Base-by-base conservation (phyloP, 2,113 vertebrate species). In the Aspiorhynchus laticeps region DNA sequence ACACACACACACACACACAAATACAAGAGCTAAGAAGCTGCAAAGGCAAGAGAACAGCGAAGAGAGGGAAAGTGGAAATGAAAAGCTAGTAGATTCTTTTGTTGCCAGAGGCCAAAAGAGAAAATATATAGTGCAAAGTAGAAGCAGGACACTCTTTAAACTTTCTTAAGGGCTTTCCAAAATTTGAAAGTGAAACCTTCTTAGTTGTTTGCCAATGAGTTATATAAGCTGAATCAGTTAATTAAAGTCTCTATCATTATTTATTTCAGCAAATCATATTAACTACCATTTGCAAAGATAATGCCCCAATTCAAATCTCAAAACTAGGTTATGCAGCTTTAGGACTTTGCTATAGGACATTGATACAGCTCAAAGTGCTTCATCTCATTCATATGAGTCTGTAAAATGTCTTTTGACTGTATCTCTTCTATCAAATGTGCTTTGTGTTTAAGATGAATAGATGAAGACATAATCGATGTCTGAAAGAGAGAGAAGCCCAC, bases 391-490 rank as follows among this genome's bases (percentile, higher is more conserved):
- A 31, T 67, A 71, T 9, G 63, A 83, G 63, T 46, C 28, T 83
- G 61, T 71, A 19, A 85, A 69, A 85, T 69, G 31, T 17, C 14
- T 74, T 38, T 19, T 56, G 73, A 77, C 24, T 33, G 41, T 75
- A 81, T 69, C 33, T 67, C 51, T 31, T 26, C 77, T 63, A 83
- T 67, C 59, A 85, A 84, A 84, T 80, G 7, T 67, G 51, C 48
- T 41, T 53, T 71, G 61, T 74, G 63, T 84, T 78, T 61, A 48
- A 61, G 65, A 69, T 38, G 67, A 67, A 73, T 14, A 87, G 59
- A 85, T 43, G 78, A 48, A 67, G 48, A 36, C 87, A 63, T 14
- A 79, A 84, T 86, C 75, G 11, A 86, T 84, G 41, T 36, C 19
- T 73, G 76, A 74, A 80, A 77, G 74, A 63, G 81, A 80, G 61